phyloP scores from a whole-genome alignment of 2,797 vertebrate genomes.

The Chromobotia macracanthus region DNA sequence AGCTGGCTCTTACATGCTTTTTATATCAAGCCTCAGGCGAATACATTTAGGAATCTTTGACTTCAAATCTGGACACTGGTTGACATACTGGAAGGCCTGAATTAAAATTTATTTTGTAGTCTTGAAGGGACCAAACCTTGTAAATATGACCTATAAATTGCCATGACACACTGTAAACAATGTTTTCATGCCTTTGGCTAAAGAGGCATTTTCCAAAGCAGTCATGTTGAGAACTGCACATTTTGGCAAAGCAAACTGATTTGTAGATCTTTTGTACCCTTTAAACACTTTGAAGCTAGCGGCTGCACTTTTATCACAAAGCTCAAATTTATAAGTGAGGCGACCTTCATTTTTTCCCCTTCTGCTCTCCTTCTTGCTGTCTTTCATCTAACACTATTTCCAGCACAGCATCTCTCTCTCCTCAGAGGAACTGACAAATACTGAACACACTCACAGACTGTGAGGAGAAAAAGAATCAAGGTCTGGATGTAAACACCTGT shows the following conservation, averaged over 20 bases:
- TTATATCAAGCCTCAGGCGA: neutral
- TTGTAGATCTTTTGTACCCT: conserved; percentile 28
- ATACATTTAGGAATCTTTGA: neutral
- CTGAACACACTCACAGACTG: neutral
- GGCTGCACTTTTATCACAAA: conserved; percentile 62
- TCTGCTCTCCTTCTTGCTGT: neutral
- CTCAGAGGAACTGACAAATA: neutral
- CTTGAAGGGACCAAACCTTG: neutral
- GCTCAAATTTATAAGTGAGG: conserved; percentile 15
- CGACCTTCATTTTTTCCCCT: conserved; percentile 2
- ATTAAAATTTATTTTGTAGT: conserved; percentile 19
- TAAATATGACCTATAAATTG: too few species aligned
- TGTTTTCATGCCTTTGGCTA: conserved; percentile 2
- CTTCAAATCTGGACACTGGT: conserved; percentile 26
- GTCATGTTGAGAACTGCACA: conserved; percentile 49
- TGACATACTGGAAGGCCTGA: conserved; percentile 19
- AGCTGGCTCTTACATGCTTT: neutral
- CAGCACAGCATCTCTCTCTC: neutral
- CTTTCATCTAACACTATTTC: neutral
- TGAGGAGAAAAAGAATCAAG: neutral
- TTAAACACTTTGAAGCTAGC: conserved; percentile 70
- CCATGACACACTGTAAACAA: conserved; percentile 9
- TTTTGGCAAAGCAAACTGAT: conserved; percentile 30
- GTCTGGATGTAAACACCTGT: neutral
- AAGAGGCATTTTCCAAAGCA: conserved; percentile 45